Evolutionary conservation across 2,797 vertebrate genomes (phyloP), one percentile per base, ranked within the genome.

Genomic region (Darevskia nairensis): DNA sequence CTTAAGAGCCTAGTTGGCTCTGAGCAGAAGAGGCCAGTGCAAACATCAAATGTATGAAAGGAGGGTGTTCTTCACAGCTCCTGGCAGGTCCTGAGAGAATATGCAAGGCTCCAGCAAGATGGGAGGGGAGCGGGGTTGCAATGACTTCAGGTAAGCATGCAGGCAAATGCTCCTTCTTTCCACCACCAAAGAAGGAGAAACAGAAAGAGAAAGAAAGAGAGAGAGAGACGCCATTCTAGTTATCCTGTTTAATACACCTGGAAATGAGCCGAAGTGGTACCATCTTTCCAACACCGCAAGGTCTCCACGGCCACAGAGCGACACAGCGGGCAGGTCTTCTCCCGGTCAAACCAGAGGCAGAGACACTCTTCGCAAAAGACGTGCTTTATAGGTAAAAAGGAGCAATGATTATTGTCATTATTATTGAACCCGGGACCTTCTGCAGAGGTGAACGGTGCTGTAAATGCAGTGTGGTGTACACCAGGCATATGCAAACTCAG

Each of bases 331-430:
- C 99, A 99, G 5, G 98, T 98, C 89, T 97, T 97, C 97, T 99
- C 99, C 0, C 98, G 97, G 94, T 99, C 99, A 68, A 99, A 99
- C 99, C 99, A 99, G 91, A 98, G 97, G 90, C 98, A 98, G 93
- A 99, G 96, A 91, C 99, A 99, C 85, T 99, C 99, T 90, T 99
- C 99, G 7, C 99, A 99, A 96, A 99, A 99, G 83, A 99, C 98
- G 1, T 99, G 99, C 99, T 99, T 96, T 0, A 44, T 90, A 86
- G 78, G 92, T 92, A 93, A 91, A 91, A 50, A 82, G 61, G 71
- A 29, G 0, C 1, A 61, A 80, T 0, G 0, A 0, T 0, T 55
- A 15, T 55, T 55, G 50, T 55, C 50, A 55, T 55, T 55, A 55
- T 55, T 55, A 15, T 55, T 13, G 50, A 55, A 55, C 50, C 50